These are phyloP conservation scores for Ceratosolen fusciceps DNA, from an alignment of 1,140 invertebrate genomes.

Conservation along the genomic window DNA sequence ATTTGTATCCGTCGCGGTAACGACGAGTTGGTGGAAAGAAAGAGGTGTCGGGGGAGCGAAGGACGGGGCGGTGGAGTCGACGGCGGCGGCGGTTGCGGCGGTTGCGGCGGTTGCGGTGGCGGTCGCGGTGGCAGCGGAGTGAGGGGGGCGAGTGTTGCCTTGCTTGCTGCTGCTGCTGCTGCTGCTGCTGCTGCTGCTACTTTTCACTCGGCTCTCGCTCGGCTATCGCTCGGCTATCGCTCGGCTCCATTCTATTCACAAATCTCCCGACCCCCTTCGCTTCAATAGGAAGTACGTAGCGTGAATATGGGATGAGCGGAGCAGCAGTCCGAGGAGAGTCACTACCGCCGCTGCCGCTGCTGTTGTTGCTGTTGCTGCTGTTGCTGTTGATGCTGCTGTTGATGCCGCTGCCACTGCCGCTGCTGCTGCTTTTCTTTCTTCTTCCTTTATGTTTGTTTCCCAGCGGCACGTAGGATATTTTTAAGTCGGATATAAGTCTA, in stretches of 20 bases:
- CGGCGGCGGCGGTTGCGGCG: not conserved
- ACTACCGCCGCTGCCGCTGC: not conserved
- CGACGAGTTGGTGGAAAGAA: no score
- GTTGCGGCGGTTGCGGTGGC: no score
- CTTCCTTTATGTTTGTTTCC: constrained; percentile 29
- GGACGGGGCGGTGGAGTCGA: no score
- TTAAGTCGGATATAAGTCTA: constrained; percentile 41
- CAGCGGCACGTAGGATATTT: constrained; percentile 35
- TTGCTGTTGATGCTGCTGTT: no score
- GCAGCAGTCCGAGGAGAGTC: not conserved
- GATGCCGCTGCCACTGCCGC: no score
- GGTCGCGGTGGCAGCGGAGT: not conserved
- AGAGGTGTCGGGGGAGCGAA: no score
- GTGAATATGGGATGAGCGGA: constrained; percentile 21
- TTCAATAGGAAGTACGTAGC: constrained; percentile 40
- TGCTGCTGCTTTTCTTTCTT: no score
- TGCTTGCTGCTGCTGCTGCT: not conserved
- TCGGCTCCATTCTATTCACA: constrained; percentile 40
- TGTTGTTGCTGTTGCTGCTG: no score
- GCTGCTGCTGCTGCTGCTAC: not conserved
- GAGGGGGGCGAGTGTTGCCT: no score
- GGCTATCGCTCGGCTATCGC: no score
- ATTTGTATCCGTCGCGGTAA: not conserved
- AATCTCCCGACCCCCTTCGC: constrained; percentile 12
- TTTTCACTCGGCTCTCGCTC: constrained; percentile 19